Conservation (phyloP, 2,113 vertebrate genomes). For the Acanthisitta chloris region DNA sequence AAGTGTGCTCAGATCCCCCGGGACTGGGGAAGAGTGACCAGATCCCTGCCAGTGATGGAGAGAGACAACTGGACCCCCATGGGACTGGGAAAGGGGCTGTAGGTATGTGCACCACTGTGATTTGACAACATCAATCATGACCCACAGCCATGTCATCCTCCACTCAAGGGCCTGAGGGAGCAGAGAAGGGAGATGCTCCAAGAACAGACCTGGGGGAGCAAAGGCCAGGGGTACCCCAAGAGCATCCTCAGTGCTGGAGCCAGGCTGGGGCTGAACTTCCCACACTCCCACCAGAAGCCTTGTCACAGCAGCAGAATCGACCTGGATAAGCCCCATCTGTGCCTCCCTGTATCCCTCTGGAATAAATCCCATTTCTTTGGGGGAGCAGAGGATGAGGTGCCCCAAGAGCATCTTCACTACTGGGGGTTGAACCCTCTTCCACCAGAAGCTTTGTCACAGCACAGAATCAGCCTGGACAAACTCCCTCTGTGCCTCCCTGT, state of each 20-base stretch:
- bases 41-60: too few relatives aligned
- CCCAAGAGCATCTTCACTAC: background rate
- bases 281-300: accelerated
- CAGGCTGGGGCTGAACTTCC: background rate
- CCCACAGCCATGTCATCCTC: background rate
- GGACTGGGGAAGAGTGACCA: accelerated
- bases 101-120: too few relatives aligned
- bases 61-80: too few relatives aligned
- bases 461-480: accelerated
- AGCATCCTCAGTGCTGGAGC: background rate
- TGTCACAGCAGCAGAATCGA: accelerated
- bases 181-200: background rate
- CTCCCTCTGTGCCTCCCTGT: background rate
- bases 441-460: background rate
- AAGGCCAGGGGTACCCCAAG: accelerated
- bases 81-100: background rate
- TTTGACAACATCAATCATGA: too few relatives aligned
- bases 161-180: background rate
- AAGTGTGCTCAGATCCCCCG: background rate
- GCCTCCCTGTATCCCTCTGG: background rate
- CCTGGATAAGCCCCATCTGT: background rate
- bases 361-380: background rate
- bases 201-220: background rate
- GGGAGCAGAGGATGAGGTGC: accelerated
- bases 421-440: background rate